Base-by-base conservation (phyloP, 1,140 invertebrate genomes). In the Spodoptera litura region DNA sequence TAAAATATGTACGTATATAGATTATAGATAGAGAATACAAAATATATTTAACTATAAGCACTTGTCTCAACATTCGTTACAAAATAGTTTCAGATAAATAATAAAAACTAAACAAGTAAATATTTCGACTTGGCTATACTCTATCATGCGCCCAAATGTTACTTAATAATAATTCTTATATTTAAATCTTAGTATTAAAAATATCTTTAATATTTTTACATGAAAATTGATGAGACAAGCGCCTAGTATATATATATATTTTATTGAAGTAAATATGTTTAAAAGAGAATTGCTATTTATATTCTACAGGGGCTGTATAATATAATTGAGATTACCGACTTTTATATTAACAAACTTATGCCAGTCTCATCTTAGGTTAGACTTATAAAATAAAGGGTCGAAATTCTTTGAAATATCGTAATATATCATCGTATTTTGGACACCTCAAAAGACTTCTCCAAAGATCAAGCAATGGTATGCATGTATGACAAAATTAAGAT, bases 331-430 rank as follows among this genome's bases (percentile, higher is more conserved):
- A 20, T 25, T 49, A 58, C 15, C 31, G 13, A 55, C 3, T 56
- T 38, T 20, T 49, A 27, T 51, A 52, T 49, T 8, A 53, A 55
- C 25, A 55, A 64, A 62, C 49, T 75, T 75, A 75, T 38, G 53
- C 73, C 73, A 75, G 58, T 75, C 73, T 75, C 59, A 64, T 64
- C 52, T 53, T 52, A 64, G 64, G 64, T 64, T 64, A 75, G n/a
- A 20, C 27, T 62, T 64, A 38, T 62, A 6, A 62, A 52, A 35
- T 13, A 53, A 31, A 53, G 31, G 4, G 49, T 66, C 38, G n/a
- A 3, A 66, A 12, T 51, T 25, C 4, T 62, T 38, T 3, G 59
- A n/a, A 20, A 20, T 20, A 20, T 20, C 1, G 20, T 20, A 20
- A 20, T 20, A 20, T 20, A 20, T 20, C 20, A 20, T 20, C 20